Percentiles rank a stretch among this genome's conserved stretches.
Evolutionary conservation across 2,797 vertebrate genomes (phyloP).

Genomic region (Cossypha caffra): DNA sequence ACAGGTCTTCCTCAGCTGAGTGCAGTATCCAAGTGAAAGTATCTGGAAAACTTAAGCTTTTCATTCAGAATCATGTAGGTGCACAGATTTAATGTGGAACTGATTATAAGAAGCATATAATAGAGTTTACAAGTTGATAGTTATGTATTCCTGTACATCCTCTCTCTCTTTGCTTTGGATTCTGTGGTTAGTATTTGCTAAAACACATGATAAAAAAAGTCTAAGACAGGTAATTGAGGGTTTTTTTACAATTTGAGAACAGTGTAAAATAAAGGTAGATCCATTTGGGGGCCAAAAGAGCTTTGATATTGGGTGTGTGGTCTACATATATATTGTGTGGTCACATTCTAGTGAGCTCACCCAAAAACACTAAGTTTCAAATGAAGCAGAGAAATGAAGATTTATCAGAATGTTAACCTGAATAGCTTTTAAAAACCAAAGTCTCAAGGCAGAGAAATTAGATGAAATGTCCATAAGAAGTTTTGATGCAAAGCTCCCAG

Average conservation of each 20-base stretch:
- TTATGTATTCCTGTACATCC: not conserved
- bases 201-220: not conserved
- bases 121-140: not conserved
- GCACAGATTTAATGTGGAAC: not conserved
- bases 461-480: not conserved
- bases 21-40: not conserved
- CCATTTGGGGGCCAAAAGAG: not conserved
- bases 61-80: not conserved
- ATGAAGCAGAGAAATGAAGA: not conserved
- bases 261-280: not conserved
- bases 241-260: not conserved
- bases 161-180: not conserved
- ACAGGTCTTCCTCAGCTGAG: not conserved
- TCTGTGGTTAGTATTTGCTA: not conserved
- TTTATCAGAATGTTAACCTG: not conserved
- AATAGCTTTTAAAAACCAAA: not conserved
- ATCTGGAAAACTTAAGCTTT: not conserved
- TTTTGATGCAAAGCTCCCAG: not conserved
- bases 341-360: not conserved
- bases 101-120: not conserved
- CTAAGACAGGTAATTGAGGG: not conserved
- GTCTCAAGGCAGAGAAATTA: not conserved
- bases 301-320: not conserved
- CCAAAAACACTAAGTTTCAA: not conserved
- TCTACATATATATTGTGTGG: not conserved